Base-by-base conservation (phyloP, 2,888 invertebrate species). In the Ischnus inquisitorius region DNA sequence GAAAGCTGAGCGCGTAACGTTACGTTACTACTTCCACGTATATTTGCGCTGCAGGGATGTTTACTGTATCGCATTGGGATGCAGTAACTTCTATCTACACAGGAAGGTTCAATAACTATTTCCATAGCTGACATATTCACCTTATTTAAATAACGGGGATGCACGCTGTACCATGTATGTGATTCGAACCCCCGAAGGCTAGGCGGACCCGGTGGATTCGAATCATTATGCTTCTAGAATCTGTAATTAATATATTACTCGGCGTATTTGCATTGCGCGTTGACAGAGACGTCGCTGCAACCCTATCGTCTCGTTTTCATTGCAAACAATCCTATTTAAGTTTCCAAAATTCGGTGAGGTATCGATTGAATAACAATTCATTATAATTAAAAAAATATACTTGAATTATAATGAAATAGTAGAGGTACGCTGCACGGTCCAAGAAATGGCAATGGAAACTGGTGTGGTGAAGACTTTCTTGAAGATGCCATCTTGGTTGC, bases 11-110 rank as follows among this genome's bases (percentile, higher is more conserved):
- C 43, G 57, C 39, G 67, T 68, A 79, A 72, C 72, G 54, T 43
- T 54, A 57, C 65, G 54, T 74, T 65, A 79, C 64, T 51, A 39
- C 64, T 48, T 62, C 39, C 62, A 75, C 62, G 60, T 74, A 71
- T 54, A 71, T 71, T 71, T 22, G 8, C 6, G n/a, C 39, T 60
- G 25, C 14, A n/a, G 60, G 60, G 28, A 28, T 25, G 60, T 25
- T 25, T 14, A n/a, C n/a, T 60, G 28, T 28, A 28, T 60, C 14
- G n/a, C 14, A 60, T 28, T 25, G 60, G 28, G 28, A 60, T 60
- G 60, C 60, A 2, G 28, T 28, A 68, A 48, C 46, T 68, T 68
- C 25, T 28, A 14, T 60, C 60, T 60, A 69, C 19, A 54, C 69
- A 51, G 69, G 51, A 51, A 51, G 69, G 51, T 69, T 51, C 48